Conservation (phyloP, 2,113 vertebrate species). For the Epinephelus cyanopodus region DNA sequence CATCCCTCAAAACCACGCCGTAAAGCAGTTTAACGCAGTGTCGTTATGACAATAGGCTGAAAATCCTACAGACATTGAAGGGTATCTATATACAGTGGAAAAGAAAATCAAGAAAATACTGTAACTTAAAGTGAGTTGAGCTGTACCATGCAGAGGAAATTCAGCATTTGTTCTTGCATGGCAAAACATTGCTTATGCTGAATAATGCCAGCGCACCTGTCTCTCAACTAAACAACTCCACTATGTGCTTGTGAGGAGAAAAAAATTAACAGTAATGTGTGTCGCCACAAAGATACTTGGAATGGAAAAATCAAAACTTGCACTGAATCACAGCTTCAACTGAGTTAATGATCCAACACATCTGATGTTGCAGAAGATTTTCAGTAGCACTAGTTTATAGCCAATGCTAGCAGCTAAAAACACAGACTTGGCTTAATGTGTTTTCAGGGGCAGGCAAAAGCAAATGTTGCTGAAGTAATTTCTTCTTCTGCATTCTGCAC, state of each 20-base stretch:
- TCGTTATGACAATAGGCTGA: no score
- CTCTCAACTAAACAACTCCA: background rate
- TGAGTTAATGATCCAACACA: background rate
- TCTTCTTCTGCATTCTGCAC: background rate
- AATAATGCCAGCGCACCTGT: background rate
- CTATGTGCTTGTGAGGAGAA: no score
- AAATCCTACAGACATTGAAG: no score
- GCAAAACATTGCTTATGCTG: background rate
- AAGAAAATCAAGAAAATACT: no score
- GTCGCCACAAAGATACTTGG: background rate
- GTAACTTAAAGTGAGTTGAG: no score
- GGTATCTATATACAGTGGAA: no score
- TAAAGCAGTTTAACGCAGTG: no score
- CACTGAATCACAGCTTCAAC: background rate
- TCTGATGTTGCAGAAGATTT: background rate
- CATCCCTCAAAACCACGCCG: no score
- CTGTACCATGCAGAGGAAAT: no score
- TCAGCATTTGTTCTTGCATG: background rate
- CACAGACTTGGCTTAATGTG: background rate
- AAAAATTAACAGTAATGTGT: background rate
- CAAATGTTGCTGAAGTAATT: background rate
- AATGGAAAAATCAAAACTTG: background rate
- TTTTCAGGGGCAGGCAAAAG: background rate
- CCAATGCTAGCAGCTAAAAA: background rate
- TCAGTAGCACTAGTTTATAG: background rate